Percentiles rank a stretch among this genome's conserved stretches.
These are phyloP conservation scores for Patiria pectinifera DNA, from an alignment of 53 echinoderm and acorn worm species.

Conservation along the genomic window DNA sequence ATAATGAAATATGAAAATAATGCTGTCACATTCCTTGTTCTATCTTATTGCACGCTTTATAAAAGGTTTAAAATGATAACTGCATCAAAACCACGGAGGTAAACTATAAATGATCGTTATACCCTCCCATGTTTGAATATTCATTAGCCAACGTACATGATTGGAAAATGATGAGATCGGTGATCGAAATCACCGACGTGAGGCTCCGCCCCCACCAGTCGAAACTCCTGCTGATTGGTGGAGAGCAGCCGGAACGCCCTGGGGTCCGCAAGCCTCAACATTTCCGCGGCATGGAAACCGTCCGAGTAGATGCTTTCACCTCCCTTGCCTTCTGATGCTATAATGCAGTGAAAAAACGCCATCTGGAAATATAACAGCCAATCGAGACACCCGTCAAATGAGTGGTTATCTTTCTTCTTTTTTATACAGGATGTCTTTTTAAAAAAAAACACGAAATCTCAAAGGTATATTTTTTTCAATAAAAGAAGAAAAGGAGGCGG, in stretches of 20 bases:
- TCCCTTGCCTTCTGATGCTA: constrained; percentile 1
- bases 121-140: background rate
- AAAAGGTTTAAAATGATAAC: background rate
- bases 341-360: constrained; percentile 57
- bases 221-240: constrained; percentile 48
- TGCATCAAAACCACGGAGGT: background rate
- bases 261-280: constrained; percentile 25
- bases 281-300: constrained; percentile 50
- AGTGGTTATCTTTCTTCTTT: too few species aligned
- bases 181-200: constrained; percentile 46
- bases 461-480: too few species aligned
- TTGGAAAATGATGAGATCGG: constrained; percentile 1
- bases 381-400: too few species aligned
- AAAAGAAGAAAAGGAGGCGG: too few species aligned
- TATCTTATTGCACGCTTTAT: background rate
- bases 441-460: too few species aligned
- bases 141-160: constrained; percentile 15
- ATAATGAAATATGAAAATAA: background rate
- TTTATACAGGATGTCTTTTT: too few species aligned
- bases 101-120: background rate
- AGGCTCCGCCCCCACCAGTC: constrained; percentile 57
- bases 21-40: background rate
- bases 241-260: constrained; percentile 27
- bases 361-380: constrained; percentile 4
- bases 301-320: constrained; percentile 35